phyloP scores from a whole-genome alignment of 2,888 invertebrate species.

The Brassicogethes aeneus region DNA sequence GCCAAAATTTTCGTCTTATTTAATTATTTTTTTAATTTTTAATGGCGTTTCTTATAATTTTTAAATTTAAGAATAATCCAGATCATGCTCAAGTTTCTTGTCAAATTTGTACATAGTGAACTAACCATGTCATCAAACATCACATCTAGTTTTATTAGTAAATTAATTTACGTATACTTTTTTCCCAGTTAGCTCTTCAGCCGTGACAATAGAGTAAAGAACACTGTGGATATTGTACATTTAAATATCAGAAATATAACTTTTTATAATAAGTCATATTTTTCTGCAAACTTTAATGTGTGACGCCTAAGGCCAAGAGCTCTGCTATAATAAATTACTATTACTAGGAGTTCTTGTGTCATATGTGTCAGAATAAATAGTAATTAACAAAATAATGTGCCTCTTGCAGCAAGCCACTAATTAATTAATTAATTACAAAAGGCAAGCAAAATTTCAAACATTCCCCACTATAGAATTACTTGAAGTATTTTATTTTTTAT shows the following conservation, averaged over 20 bases:
- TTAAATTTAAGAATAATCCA: conserved; percentile 16
- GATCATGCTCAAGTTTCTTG: conserved; percentile 28
- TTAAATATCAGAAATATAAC: conserved; percentile 12
- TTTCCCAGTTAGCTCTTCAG: no score
- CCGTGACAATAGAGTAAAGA: not conserved
- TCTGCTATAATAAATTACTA: no score
- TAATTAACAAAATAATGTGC: not conserved
- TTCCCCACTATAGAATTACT: not conserved
- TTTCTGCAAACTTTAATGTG: conserved; percentile 5
- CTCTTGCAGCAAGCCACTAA: not conserved
- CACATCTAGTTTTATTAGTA: not conserved
- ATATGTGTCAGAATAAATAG: no score
- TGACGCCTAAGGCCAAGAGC: no score
- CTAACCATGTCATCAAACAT: not conserved
- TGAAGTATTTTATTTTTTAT: no score
- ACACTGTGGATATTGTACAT: conserved; percentile 9
- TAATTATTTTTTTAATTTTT: no score
- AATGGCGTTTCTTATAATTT: no score
- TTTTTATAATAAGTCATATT: conserved; percentile 17
- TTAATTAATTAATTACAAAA: not conserved
- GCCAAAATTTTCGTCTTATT: no score
- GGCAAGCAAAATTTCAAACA: not conserved
- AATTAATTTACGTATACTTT: not conserved
- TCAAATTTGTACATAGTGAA: conserved; percentile 21
- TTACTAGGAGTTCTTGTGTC: no score